Evolutionary conservation across 2,113 vertebrate genomes (phyloP).

Genomic region (Arenaria interpres): DNA sequence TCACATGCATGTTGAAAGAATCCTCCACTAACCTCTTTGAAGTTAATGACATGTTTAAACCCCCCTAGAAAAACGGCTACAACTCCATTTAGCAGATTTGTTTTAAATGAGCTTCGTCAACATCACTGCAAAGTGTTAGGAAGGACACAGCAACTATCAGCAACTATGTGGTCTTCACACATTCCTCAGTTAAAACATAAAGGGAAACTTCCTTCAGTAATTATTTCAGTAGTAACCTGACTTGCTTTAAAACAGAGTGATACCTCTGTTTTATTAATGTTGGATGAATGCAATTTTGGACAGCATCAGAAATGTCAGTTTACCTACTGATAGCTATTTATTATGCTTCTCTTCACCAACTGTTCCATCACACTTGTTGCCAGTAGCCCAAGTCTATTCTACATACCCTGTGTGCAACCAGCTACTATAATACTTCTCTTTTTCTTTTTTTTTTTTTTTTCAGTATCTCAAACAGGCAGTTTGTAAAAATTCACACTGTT

Average conservation of each 20-base stretch:
- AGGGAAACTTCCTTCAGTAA: neutral
- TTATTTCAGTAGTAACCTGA: neutral
- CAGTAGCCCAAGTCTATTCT: neutral
- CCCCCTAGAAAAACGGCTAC: neutral
- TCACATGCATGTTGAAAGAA: neutral
- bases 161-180: accelerated
- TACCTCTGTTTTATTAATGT: neutral
- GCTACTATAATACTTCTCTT: neutral
- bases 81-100: neutral
- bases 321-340: neutral
- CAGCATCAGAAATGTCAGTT: neutral
- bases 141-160: accelerated
- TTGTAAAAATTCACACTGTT: neutral
- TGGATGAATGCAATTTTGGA: neutral
- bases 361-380: conserved; percentile 11
- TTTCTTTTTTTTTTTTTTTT: neutral
- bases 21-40: conserved; percentile 9
- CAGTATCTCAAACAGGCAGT: neutral
- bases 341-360: neutral
- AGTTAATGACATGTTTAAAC: neutral
- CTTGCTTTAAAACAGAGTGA: neutral
- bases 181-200: neutral
- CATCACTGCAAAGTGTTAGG: neutral
- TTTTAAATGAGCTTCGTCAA: neutral
- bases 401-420: neutral